phyloP scores from a whole-genome alignment of 2,797 vertebrate genomes.

The Myripristis murdjan region DNA sequence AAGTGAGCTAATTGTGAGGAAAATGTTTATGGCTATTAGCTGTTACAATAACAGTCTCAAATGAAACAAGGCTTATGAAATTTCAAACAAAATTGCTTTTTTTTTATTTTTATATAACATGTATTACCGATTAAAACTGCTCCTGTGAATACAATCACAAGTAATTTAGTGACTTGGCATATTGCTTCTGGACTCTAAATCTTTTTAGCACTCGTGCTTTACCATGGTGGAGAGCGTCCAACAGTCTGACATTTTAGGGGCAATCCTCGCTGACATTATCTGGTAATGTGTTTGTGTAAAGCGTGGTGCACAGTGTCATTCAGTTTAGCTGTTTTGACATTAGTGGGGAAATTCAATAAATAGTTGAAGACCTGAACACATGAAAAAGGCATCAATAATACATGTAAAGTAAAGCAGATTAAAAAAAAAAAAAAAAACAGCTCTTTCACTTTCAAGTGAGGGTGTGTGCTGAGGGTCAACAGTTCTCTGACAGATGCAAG shows the following conservation, averaged over 20 bases:
- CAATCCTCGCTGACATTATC: not conserved
- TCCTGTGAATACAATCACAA: not conserved
- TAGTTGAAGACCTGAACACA: not conserved
- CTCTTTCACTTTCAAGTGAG: not conserved
- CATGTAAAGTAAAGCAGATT: not conserved
- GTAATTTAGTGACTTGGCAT: not conserved
- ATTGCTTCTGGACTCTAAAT: not conserved
- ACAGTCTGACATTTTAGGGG: not conserved
- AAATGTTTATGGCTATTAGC: not conserved
- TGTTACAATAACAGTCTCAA: not conserved
- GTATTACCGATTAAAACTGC: not conserved
- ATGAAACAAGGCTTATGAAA: not conserved
- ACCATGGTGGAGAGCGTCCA: not conserved
- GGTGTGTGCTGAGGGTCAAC: slow-evolving; percentile 4
- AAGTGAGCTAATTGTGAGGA: not conserved
- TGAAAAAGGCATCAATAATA: slow-evolving; percentile 38
- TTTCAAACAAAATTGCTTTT: not conserved
- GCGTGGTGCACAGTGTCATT: not conserved
- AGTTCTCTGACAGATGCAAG: not conserved
- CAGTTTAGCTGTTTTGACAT: not conserved
- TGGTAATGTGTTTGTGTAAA: slow-evolving; percentile 6
- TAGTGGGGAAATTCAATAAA: slow-evolving; percentile 1
- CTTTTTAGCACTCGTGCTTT: not conserved
- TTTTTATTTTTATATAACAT: no score
- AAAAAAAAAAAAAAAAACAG: not conserved